Evolutionary conservation across 1,140 invertebrate species (phyloP).

Genomic region (Bombyx mandarina): DNA sequence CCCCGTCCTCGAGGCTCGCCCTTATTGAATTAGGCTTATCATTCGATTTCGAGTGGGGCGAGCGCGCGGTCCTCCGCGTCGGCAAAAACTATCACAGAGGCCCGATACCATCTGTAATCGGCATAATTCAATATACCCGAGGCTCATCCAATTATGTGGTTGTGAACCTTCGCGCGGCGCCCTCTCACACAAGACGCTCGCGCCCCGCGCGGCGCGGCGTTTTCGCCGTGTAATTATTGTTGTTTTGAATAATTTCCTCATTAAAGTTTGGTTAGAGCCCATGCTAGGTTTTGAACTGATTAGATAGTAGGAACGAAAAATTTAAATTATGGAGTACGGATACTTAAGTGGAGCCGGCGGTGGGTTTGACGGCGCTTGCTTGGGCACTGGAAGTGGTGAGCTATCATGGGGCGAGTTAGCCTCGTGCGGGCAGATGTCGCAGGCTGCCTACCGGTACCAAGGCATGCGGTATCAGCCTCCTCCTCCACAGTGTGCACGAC

Average conservation of each 20-base stretch:
- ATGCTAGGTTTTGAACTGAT: constrained; percentile 35
- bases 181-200: constrained; percentile 31
- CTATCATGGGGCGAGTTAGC: constrained; percentile 84
- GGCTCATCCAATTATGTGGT: constrained; percentile 67
- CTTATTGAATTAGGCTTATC: constrained; percentile 74
- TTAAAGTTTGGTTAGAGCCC: constrained; percentile 14
- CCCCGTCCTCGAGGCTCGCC: constrained; percentile 61
- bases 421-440: constrained; percentile 89
- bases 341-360: constrained; percentile 63
- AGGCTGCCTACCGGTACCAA: constrained; percentile 79
- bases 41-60: constrained; percentile 72
- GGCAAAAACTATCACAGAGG: constrained; percentile 53
- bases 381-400: constrained; percentile 52
- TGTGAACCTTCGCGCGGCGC: constrained; percentile 42
- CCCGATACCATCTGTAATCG: constrained; percentile 65
- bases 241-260: constrained; percentile 16
- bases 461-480: constrained; percentile 70
- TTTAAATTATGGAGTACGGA: constrained; percentile 62
- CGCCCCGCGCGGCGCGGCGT: constrained; percentile 47
- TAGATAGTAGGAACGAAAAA: constrained; percentile 21
- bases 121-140: constrained; percentile 64
- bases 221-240: constrained; percentile 16
- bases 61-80: constrained; percentile 60
- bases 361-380: constrained; percentile 57
- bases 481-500: constrained; percentile 61